phyloP scores from a whole-genome alignment of 1,140 invertebrate genomes.

The Formica selysi region DNA sequence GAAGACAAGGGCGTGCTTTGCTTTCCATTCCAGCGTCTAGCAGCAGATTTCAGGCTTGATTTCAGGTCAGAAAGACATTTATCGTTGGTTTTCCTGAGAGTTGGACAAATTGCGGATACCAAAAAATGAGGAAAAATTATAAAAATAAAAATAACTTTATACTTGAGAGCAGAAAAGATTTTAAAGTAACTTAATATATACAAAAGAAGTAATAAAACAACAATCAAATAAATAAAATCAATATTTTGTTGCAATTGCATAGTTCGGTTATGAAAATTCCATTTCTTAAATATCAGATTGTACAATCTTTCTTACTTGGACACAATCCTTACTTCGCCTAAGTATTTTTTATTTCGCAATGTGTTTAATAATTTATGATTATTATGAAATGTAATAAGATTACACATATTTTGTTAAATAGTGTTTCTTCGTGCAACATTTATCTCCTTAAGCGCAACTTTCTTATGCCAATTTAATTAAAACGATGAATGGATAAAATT shows the following conservation, averaged over 20 bases:
- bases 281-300: not conserved
- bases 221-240: too few species aligned
- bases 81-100: conserved; percentile 48
- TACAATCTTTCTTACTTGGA: not conserved
- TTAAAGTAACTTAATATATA: not conserved
- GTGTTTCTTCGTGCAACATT: conserved; percentile 41
- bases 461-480: conserved; percentile 57
- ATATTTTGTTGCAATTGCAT: too few species aligned
- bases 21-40: conserved; percentile 38
- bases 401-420: conserved; percentile 39
- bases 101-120: conserved; percentile 40
- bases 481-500: conserved; percentile 50
- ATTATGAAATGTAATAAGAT: conserved; percentile 43
- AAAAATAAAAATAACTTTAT: conserved; percentile 12
- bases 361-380: conserved; percentile 41
- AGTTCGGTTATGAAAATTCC: not conserved
- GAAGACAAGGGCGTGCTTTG: conserved; percentile 51
- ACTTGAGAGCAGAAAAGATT: not conserved
- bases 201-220: not conserved
- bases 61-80: conserved; percentile 49
- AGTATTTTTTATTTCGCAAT: not conserved
- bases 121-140: conserved; percentile 12
- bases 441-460: conserved; percentile 50
- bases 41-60: conserved; percentile 30
- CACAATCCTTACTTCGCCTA: not conserved